Evolutionary conservation across 2,113 vertebrate genomes (phyloP), one percentile per base, ranked within the genome.

Genomic region (Micromys minutus): DNA sequence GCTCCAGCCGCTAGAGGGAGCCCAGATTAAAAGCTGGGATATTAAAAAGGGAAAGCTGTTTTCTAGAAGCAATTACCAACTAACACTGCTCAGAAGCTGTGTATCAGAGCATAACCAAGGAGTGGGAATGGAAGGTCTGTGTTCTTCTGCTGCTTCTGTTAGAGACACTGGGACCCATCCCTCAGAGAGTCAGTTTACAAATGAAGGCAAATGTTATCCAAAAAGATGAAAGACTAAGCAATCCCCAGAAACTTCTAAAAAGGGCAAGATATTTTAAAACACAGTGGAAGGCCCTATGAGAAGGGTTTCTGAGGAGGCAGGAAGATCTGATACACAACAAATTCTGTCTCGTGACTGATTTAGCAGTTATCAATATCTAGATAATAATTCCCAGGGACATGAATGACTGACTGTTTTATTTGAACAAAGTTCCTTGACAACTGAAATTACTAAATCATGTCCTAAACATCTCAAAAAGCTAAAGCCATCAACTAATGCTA

Each of bases 341-440:
- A 92, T 85, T 65, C 34, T 93, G 4, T n/a, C 52, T 39, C 34
- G 9, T 63, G 71, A 61, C 3, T 81, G 7, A 63, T 29, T 71
- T 89, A n/a, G 29, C 36, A 90, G 29, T 72, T 52, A 75, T 65
- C 55, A 52, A 65, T 50, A 94, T 36, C 50, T 31, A 81, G 29
- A 67, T 69, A 42, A 22, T 69, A 63, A 91, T 67, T 96, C 50
- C 29, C 10, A 77, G 39, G 72, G 77, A 36, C 22, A 29, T 76
- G 57, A 65, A 90, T 76, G 10, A 87, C 47, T 55, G n/a, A n/a
- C n/a, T n/a, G n/a, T 88, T 61, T 89, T 77, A 55, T 75, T 87
- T 76, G 45, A 59, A 80, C 57, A 85, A 90, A 79, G 17, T 85
- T 91, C 39, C 84, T 79, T 94, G 57, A 90, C 89, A 95, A 90